phyloP scores from a whole-genome alignment of 2,888 invertebrate species.

The Drosophila mayaguana region DNA sequence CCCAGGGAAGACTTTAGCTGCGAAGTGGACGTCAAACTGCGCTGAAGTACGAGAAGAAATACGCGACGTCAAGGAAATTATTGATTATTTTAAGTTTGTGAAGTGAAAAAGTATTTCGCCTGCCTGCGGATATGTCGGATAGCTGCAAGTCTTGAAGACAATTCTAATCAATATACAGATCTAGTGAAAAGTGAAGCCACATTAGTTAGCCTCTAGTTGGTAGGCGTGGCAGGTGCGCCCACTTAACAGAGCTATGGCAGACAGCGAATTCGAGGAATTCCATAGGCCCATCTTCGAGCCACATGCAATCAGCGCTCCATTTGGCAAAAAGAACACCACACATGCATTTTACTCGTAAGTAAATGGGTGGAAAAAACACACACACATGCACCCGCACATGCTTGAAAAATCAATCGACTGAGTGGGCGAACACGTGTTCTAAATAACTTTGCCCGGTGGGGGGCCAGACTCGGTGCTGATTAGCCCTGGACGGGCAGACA shows the following conservation, averaged over 20 bases:
- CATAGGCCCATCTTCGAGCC: constrained; percentile 88
- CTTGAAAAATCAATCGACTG: constrained; percentile 30
- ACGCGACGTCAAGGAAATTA: constrained; percentile 71
- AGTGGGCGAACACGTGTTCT: constrained; percentile 21
- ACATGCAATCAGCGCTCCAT: constrained; percentile 91
- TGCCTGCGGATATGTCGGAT: constrained; percentile 37
- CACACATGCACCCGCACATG: neutral
- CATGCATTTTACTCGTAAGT: constrained; percentile 96
- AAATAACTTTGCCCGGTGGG: neutral
- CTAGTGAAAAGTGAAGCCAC: neutral
- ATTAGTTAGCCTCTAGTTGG: constrained; percentile 11
- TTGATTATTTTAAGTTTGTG: constrained; percentile 72
- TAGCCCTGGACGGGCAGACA: neutral
- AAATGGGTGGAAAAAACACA: neutral
- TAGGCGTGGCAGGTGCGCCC: constrained; percentile 63
- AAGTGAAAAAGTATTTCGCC: constrained; percentile 68
- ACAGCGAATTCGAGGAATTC: constrained; percentile 97
- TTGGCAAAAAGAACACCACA: constrained; percentile 84
- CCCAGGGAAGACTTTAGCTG: constrained; percentile 48
- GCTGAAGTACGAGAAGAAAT: constrained; percentile 47
- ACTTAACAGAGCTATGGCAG: constrained; percentile 89
- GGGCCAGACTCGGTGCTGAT: neutral
- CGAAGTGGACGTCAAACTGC: constrained; percentile 58
- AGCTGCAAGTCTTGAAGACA: constrained; percentile 21
- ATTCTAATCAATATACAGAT: neutral